A percentile compares a stretch with the other conserved stretches of the same genome.
Evolutionary conservation across 2,113 vertebrate genomes (phyloP).

Genomic region (Neofelis nebulosa): DNA sequence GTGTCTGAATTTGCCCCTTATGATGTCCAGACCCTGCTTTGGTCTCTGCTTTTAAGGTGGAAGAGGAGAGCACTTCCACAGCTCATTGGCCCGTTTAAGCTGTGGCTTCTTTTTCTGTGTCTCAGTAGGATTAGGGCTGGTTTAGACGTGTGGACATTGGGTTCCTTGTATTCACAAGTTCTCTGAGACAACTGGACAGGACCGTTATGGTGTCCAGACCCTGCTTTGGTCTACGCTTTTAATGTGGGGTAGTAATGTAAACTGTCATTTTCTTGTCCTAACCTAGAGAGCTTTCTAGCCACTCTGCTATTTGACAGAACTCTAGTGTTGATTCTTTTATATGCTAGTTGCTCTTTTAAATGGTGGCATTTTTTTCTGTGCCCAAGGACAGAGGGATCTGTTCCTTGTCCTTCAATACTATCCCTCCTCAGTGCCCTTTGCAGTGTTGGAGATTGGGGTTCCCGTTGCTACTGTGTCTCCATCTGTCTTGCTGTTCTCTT

Average conservation of each 20-base stretch:
- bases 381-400: not conserved
- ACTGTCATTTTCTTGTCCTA: not conserved
- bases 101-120: not conserved
- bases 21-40: not conserved
- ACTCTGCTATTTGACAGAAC: not conserved
- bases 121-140: not conserved
- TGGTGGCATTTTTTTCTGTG: not conserved
- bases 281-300: not conserved
- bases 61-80: not conserved
- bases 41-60: not conserved
- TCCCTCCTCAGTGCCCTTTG: not conserved
- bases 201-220: not conserved
- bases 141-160: not conserved
- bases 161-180: not conserved
- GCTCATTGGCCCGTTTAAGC: not conserved
- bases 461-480: not conserved
- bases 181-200: not conserved
- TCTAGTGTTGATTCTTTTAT: not conserved
- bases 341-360: not conserved
- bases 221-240: not conserved
- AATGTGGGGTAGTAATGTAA: not conserved
- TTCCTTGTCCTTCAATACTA: not conserved
- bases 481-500: not conserved
- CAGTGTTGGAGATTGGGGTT: not conserved
- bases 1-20: not conserved